Evolutionary conservation across 1,140 invertebrate species (phyloP), one percentile per base, ranked within the genome.

Genomic region (Euschistus heros): DNA sequence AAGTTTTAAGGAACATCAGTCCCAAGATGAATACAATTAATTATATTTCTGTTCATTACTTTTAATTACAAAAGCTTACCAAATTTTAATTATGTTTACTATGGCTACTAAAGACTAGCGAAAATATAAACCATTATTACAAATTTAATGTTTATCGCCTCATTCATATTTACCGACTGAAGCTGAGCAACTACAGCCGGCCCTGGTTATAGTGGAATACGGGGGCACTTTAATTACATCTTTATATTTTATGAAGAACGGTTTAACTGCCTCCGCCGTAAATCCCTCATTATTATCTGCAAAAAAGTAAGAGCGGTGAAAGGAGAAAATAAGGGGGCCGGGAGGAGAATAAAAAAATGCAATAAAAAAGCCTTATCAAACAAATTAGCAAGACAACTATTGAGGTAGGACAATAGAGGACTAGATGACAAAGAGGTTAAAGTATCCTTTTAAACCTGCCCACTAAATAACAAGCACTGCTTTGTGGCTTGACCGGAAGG

Each of bases 331-430:
- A 50, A 50, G 47, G 47, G n/a, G 33, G 6, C 33, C 6, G 8
- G 22, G n/a, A n/a, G 47, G 14, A 14, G 7, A 22, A 10, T n/a
- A 50, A 20, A 50, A 47, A 50, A 50, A 50, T 8, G 47, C 47
- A 50, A 50, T 50, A 22, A 50, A 50, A 50, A 50, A 50, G 47
- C 47, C 47, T 50, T 22, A 50, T 50, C 47, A 50, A 50, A 50
- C 10, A 50, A 50, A 50, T 50, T 50, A 50, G 47, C 47, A 22
- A 50, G n/a, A 22, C n/a, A 50, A 50, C 47, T 50, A 50, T 50
- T 50, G 6, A 50, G 47, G 47, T 50, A 50, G 1, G 6, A 50
- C 47, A 50, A 50, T 50, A 13, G 47, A 18, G n/a, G 47, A 14
- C n/a, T 20, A 22, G 47, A 50, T 50, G 47, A 50, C 47, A 50